A percentile compares a stretch with the other conserved stretches of the same genome.
phyloP scores from a whole-genome alignment of 2,797 vertebrate species.

The Phylloscopus collybita region DNA sequence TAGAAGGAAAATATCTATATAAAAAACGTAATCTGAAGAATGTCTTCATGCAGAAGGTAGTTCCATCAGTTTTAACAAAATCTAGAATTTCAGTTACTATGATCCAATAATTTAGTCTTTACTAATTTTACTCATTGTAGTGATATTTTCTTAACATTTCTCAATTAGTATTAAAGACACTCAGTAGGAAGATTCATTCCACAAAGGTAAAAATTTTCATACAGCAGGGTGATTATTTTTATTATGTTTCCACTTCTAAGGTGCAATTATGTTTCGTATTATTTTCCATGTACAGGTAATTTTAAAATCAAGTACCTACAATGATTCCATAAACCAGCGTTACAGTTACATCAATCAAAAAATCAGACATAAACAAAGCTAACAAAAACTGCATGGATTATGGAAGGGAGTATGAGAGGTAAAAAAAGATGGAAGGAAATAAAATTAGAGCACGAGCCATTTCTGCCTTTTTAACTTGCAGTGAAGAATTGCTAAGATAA shows the following conservation, averaged over 20 bases:
- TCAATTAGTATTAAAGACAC: neutral
- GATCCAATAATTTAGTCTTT: neutral
- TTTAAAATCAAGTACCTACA: neutral
- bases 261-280: neutral
- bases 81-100: neutral
- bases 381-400: neutral
- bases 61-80: neutral
- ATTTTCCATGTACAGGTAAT: neutral
- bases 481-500: neutral
- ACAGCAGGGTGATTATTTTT: neutral
- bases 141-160: constrained; percentile 17
- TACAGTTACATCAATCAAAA: neutral
- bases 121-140: neutral
- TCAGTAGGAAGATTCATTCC: neutral
- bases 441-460: neutral
- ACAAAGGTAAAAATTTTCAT: neutral
- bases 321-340: neutral
- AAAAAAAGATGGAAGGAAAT: neutral
- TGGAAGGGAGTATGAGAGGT: neutral
- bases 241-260: neutral
- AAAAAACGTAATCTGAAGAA: neutral
- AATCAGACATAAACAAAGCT: neutral
- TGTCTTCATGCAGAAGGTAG: neutral
- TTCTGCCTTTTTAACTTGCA: neutral
- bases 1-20: neutral